These are phyloP conservation scores for Aspidapion aeneum DNA, from an alignment of 2,888 invertebrate genomes.

Conservation along the genomic window DNA sequence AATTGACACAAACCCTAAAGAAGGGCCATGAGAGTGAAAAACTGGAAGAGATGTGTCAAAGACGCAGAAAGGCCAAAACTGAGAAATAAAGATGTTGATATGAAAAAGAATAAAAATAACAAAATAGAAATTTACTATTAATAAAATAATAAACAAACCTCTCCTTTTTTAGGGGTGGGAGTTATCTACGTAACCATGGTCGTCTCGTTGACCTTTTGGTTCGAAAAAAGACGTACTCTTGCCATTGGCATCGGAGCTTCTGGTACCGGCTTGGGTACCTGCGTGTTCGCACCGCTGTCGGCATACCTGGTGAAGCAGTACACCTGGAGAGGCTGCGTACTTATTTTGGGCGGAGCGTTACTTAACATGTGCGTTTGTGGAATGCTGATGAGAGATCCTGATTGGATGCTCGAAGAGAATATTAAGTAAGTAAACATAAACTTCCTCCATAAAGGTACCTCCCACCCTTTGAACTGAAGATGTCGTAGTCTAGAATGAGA, in stretches of 20 bases:
- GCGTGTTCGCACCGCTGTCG: slow-evolving; percentile 83
- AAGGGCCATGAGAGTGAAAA: no score
- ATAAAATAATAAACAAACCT: no score
- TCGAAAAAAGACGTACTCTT: slow-evolving; percentile 80
- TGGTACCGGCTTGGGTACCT: slow-evolving; percentile 87
- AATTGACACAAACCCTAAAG: no score
- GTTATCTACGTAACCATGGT: slow-evolving; percentile 87
- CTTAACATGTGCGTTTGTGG: slow-evolving; percentile 84
- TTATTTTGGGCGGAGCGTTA: slow-evolving; percentile 79
- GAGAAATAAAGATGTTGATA: no score
- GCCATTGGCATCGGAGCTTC: slow-evolving; percentile 86
- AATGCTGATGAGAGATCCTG: slow-evolving; percentile 82
- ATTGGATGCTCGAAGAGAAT: slow-evolving; percentile 73
- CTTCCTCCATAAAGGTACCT: no score
- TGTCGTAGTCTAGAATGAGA: no score
- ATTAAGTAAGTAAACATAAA: slow-evolving; percentile 33
- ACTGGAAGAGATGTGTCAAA: no score
- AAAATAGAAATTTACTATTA: no score
- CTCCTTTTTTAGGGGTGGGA: slow-evolving; percentile 67
- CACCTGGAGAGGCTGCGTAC: slow-evolving; percentile 82
- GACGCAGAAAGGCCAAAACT: no score
- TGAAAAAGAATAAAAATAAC: no score
- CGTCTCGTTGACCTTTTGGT: slow-evolving; percentile 90
- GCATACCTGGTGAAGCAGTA: slow-evolving; percentile 72
- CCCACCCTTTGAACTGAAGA: no score